These are phyloP conservation scores for Drosophila prolongata DNA, from an alignment of 2,888 invertebrate species.

Conservation along the genomic window DNA sequence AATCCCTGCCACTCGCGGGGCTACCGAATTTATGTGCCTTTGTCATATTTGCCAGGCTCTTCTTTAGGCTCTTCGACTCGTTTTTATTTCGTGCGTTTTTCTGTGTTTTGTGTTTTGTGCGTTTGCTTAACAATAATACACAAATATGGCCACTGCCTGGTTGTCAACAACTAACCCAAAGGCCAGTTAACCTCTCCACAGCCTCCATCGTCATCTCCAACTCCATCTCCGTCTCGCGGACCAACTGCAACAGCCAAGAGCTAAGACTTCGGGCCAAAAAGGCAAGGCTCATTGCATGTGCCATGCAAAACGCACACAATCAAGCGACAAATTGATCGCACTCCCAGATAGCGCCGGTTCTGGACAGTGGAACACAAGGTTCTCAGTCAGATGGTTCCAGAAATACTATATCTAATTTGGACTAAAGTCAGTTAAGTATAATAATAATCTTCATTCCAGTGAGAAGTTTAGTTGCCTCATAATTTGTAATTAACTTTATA, in stretches of 20 bases:
- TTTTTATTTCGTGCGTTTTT: slow-evolving; percentile 15
- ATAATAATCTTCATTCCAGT: too few species aligned
- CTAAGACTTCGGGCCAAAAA: slow-evolving; percentile 32
- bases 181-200: slow-evolving; percentile 46
- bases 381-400: not conserved
- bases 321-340: slow-evolving; percentile 79
- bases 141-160: slow-evolving; percentile 74
- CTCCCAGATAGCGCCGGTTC: slow-evolving; percentile 57
- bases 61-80: slow-evolving; percentile 12
- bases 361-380: slow-evolving; percentile 22
- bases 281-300: slow-evolving; percentile 46
- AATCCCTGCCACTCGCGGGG: slow-evolving; percentile 42
- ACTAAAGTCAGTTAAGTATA: too few species aligned
- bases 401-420: not conserved
- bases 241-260: slow-evolving; percentile 16
- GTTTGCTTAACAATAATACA: slow-evolving; percentile 68
- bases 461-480: too few species aligned
- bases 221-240: slow-evolving; percentile 28
- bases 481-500: too few species aligned
- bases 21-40: slow-evolving; percentile 78
- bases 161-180: slow-evolving; percentile 66
- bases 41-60: slow-evolving; percentile 71
- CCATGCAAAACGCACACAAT: slow-evolving; percentile 73
- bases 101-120: slow-evolving; percentile 20
- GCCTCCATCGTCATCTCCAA: slow-evolving; percentile 20